Evolutionary conservation across 2,888 invertebrate species (phyloP).

Genomic region (Catocala sponsa): DNA sequence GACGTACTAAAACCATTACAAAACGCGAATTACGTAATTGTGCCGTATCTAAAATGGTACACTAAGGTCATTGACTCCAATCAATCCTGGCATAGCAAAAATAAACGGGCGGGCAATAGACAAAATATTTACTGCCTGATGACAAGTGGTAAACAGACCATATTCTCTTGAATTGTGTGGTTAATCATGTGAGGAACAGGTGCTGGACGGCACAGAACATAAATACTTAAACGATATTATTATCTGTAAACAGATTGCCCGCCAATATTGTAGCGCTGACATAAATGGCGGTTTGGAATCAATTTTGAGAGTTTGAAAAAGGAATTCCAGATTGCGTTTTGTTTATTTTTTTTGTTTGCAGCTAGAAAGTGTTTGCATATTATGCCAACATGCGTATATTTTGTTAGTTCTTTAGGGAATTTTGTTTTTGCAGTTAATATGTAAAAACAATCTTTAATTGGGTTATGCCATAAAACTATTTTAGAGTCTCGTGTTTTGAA

Average conservation of each 20-base stretch:
- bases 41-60: constrained; percentile 38
- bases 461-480: no score
- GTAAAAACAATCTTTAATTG: no score
- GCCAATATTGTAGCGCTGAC: constrained; percentile 30
- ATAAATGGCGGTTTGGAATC: constrained; percentile 4
- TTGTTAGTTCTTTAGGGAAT: constrained; percentile 1
- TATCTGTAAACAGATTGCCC: constrained; percentile 16
- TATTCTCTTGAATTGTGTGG: constrained; percentile 39
- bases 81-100: constrained; percentile 47
- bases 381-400: constrained; percentile 9
- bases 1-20: constrained; percentile 11
- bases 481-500: no score
- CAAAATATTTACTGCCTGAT: constrained; percentile 51
- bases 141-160: constrained; percentile 51
- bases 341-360: constrained; percentile 8
- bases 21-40: constrained; percentile 44
- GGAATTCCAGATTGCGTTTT: background rate
- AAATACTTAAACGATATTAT: constrained; percentile 43
- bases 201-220: constrained; percentile 41
- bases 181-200: constrained; percentile 50
- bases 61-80: constrained; percentile 44
- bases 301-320: constrained; percentile 1
- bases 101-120: constrained; percentile 44
- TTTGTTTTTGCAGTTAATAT: background rate
- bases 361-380: background rate